Evolutionary conservation across 2,888 invertebrate species (phyloP), one percentile per base, ranked within the genome.

Genomic region (Blera fallax): DNA sequence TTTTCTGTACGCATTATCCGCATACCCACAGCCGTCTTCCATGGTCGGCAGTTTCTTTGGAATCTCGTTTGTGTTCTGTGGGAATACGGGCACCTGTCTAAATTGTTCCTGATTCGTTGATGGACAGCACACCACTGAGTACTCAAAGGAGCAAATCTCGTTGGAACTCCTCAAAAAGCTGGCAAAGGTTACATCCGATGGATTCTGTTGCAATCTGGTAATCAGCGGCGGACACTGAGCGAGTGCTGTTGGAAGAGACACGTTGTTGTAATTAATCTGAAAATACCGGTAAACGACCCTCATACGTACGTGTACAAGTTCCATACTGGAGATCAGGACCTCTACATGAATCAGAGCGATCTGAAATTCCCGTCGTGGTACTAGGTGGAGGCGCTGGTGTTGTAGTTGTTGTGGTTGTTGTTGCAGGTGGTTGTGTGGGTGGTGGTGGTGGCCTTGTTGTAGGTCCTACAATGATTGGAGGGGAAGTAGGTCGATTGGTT

Each of bases 21-120:
- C 94, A 64, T 92, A 89, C 0, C 97, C 97, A 88, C 97, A 97
- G 0, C 94, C 91, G 0, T 94, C 90, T 88, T 93, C 65, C 88
- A 93, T 88, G 0, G 90, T 90, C 3, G 88, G 89, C 45, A 92
- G 74, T 16, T 90, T 89, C 3, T 87, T 89, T 1, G 91, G 91
- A 32, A 89, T 87, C 21, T 88, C 90, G 6, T 77, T 72, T 2
- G 54, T 40, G 18, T 89, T 90, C 1, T 16, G 34, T 7, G 73
- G 60, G 7, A 81, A 18, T 21, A 73, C 43, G 6, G 52, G 10
- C 11, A 7, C 0, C 11, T 21, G 34, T 3, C 18, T 40, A 40
- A 62, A 56, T 18, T 29, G 48, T 21, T 21, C n/a, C 21, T 80
- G 62, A 10, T 70, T 48, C 0, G 8, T 1, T n/a, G 7, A 87